Percentiles rank a stretch among this genome's conserved stretches.
Conservation (phyloP, 92 coral and sea anemone species). For the Actinernus sp. region DNA sequence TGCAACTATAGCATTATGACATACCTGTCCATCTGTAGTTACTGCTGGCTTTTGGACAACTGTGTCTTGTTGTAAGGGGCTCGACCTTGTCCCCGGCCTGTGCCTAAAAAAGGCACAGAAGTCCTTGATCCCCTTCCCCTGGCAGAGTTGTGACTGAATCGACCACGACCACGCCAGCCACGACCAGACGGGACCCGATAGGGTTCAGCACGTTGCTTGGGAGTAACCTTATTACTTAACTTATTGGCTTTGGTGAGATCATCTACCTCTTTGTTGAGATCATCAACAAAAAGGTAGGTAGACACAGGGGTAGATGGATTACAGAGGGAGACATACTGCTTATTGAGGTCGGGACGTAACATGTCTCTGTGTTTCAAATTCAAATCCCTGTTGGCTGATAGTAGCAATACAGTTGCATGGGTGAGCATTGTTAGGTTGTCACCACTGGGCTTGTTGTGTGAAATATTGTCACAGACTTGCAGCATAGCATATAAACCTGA, state of each 20-base stretch:
- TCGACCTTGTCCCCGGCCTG: constrained; percentile 45
- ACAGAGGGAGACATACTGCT: constrained; percentile 48
- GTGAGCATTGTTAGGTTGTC: constrained; percentile 36
- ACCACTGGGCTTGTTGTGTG: constrained; percentile 5
- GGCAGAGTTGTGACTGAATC: not conserved
- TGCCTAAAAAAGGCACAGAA: constrained; percentile 40
- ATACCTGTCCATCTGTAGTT: too few relatives aligned
- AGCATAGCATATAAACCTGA: constrained; percentile 48
- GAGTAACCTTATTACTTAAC: constrained; percentile 7
- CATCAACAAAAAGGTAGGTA: constrained; percentile 48
- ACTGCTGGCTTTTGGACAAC: too few relatives aligned
- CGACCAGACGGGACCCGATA: too few relatives aligned
- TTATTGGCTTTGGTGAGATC: constrained; percentile 36
- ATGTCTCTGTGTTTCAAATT: constrained; percentile 44
- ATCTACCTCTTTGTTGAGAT: constrained; percentile 53
- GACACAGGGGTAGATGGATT: constrained; percentile 55
- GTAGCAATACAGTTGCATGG: constrained; percentile 39
- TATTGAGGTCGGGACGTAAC: constrained; percentile 46
- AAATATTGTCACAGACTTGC: constrained; percentile 25
- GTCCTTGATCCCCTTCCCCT: constrained; percentile 19
- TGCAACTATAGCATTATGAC: too few relatives aligned
- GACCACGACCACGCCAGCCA: constrained; percentile 44
- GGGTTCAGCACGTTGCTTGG: constrained; percentile 8
- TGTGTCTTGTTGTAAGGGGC: not conserved
- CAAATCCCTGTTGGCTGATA: constrained; percentile 50